A percentile compares a stretch with the other conserved stretches of the same genome.
Evolutionary conservation across 2,797 vertebrate species (phyloP).

Genomic region (Enteromius trimaculatus): DNA sequence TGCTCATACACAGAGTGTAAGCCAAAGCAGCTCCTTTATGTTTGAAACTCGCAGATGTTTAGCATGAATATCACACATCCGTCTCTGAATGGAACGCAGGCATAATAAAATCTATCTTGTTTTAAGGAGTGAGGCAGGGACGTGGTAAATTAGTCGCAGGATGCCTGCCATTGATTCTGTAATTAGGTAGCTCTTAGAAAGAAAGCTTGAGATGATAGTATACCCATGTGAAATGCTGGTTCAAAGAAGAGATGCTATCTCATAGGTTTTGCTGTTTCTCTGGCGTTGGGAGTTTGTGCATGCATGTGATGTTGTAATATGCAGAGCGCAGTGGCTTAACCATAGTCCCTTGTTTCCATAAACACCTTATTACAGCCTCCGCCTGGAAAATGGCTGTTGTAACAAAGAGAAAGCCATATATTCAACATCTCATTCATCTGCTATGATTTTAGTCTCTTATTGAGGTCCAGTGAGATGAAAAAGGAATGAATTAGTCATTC

Average conservation of each 20-base stretch:
- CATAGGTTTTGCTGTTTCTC: constrained; percentile 72
- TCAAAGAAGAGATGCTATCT: constrained; percentile 78
- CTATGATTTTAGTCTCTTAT: constrained; percentile 1
- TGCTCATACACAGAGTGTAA: neutral
- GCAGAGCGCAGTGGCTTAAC: constrained; percentile 68
- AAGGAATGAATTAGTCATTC: neutral
- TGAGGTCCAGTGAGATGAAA: constrained; percentile 33
- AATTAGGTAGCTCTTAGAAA: constrained; percentile 71
- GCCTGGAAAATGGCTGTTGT: constrained; percentile 34
- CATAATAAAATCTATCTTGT: neutral
- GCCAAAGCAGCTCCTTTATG: neutral
- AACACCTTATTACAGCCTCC: constrained; percentile 45
- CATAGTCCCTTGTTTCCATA: constrained; percentile 43
- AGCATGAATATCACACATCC: neutral
- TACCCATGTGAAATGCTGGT: constrained; percentile 78
- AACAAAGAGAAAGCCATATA: constrained; percentile 40
- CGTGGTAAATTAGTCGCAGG: constrained; percentile 65
- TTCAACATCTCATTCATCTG: constrained; percentile 13
- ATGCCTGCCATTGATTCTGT: constrained; percentile 68
- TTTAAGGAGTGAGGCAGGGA: constrained; percentile 3
- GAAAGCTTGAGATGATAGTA: constrained; percentile 70
- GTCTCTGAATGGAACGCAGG: neutral
- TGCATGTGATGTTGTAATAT: constrained; percentile 65
- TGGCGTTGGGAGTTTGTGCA: constrained; percentile 64
- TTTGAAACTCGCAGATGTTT: neutral